Evolutionary conservation across 1,140 invertebrate genomes (phyloP), one percentile per base, ranked within the genome.

Genomic region (Amyelois transitella): DNA sequence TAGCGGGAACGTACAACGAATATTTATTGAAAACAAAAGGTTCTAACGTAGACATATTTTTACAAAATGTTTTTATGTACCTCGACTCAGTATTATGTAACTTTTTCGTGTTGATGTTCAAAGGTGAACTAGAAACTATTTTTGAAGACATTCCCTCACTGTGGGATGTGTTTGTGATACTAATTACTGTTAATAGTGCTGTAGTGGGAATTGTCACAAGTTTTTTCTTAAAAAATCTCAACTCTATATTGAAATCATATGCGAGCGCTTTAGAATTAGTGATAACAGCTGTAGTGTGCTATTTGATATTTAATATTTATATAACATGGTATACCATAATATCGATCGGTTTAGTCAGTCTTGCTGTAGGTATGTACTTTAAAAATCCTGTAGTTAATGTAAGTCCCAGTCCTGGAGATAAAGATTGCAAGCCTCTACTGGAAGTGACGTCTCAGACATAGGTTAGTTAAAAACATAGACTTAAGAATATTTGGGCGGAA

Each of bases 11-110:
- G 8, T 99, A 98, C 81, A 99, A 98, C 84, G 97, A 99, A 85
- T 98, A 96, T 88, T 88, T 99, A 32, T 86, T 99, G 0, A 99
- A 99, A 90, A 92, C 92, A 21, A 92, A 94, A 62, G 95, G 95
- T 20, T 91, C 92, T 10, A 92, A 94, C 62, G 93, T 97, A 0
- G 94, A 97, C 79, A 95, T 99, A 63, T 97, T 96, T 88, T 85
- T 98, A 57, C 97, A 99, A 88, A 99, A 99, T 89, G 91, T 97
- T 0, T 99, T 97, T 74, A 98, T 99, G 96, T 99, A 99, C 79
- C 69, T 97, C 8, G 96, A 99, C 84, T 98, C 97, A 20, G 97
- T 98, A 65, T 68, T 98, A 12, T 98, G 96, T 77, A 99, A 98
- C 89, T 72, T 94, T 17, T 69, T 91, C 14, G 77, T 97, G 17